Percentiles rank a stretch among this genome's conserved stretches.
Evolutionary conservation across 1,140 invertebrate species (phyloP).

Genomic region (Drosophila trapezifrons): DNA sequence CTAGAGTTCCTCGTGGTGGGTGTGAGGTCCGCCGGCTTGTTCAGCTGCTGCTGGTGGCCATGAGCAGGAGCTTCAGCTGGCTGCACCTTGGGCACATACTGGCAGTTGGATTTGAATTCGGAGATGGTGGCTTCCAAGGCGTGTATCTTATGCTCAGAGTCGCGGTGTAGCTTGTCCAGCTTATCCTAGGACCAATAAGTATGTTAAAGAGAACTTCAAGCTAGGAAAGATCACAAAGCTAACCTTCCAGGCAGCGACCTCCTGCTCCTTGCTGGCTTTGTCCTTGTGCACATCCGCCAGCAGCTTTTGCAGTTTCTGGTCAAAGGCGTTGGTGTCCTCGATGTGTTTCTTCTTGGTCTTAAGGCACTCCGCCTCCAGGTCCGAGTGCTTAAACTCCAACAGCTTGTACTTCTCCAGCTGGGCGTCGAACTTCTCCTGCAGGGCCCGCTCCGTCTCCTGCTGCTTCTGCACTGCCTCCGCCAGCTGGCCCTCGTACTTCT

Average conservation of each 20-base stretch:
- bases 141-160: conserved; percentile 60
- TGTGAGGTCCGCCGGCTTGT: conserved; percentile 50
- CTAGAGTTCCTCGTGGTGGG: conserved; percentile 43
- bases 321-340: conserved; percentile 64
- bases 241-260: conserved; percentile 75
- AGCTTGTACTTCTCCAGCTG: conserved; percentile 85
- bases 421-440: conserved; percentile 82
- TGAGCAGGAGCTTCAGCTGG: conserved; percentile 36
- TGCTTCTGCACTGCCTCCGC: conserved; percentile 83
- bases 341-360: conserved; percentile 72
- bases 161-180: conserved; percentile 50
- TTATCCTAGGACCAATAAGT: conserved; percentile 49
- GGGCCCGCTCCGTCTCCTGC: conserved; percentile 83
- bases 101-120: conserved; percentile 67
- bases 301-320: conserved; percentile 65
- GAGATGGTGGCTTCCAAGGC: conserved; percentile 47
- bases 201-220: neutral
- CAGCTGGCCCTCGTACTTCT: conserved; percentile 81
- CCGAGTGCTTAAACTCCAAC: conserved; percentile 74
- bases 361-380: conserved; percentile 61
- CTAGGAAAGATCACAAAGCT: neutral
- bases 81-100: conserved; percentile 57
- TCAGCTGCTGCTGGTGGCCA: conserved; percentile 50
- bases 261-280: conserved; percentile 59
- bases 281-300: conserved; percentile 66